Conservation (phyloP, 2,888 invertebrate species). For the Stenolophus ochropezus region DNA sequence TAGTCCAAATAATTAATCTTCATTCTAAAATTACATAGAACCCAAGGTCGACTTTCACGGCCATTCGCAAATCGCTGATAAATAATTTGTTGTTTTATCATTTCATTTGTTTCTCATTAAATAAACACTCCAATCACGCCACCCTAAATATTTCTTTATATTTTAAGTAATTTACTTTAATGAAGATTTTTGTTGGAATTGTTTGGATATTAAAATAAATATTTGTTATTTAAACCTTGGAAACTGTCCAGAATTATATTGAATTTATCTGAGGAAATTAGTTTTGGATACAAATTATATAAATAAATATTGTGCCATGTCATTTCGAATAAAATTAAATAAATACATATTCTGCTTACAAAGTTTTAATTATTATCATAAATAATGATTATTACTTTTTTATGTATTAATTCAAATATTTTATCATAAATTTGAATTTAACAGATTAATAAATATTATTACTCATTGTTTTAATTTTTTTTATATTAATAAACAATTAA, state of each 20-base stretch:
- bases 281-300: background rate
- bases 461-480: no score
- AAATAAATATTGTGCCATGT: no score
- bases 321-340: no score
- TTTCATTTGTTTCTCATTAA: constrained; percentile 7
- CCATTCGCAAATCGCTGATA: constrained; percentile 8
- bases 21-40: constrained; percentile 41
- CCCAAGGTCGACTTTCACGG: constrained; percentile 27
- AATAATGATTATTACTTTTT: background rate
- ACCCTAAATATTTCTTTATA: background rate
- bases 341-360: background rate
- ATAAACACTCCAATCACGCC: background rate
- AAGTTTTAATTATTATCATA: background rate
- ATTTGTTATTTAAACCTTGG: constrained; percentile 14
- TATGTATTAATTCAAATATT: no score
- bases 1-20: constrained; percentile 38
- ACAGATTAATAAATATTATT: no score
- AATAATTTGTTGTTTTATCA: constrained; percentile 19
- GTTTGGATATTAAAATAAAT: constrained; percentile 4
- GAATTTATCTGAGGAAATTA: background rate
- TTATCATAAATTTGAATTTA: no score
- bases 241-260: background rate
- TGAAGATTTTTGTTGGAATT: background rate
- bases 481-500: no score
- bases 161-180: background rate